Base-by-base conservation (phyloP, 2,797 vertebrate species). In the Danio albolineatus region DNA sequence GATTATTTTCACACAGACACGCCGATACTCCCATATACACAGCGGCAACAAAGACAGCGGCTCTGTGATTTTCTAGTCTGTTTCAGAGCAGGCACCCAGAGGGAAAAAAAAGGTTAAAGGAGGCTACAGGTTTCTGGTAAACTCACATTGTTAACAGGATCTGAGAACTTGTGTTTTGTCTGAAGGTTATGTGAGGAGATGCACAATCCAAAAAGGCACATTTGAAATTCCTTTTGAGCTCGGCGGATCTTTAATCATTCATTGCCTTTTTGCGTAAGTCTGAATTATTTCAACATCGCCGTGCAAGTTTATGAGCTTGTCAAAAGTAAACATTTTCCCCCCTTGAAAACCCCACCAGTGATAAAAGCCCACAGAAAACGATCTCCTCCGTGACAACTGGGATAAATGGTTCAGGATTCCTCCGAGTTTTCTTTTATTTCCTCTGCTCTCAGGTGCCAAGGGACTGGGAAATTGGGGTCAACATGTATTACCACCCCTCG, bases 391-490 rank as follows among this genome's bases (percentile, higher is more conserved):
- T 53, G 77, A 54, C 77, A 62, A 72, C 67, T 49, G 38, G 67
- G 48, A 79, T 79, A 72, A 79, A 79, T 79, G 19, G 56, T 62
- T 53, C 4, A 43, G 66, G 57, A 72, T 79, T 69, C 43, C n/a
- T 39, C 59, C 16, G 51, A 43, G 7, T 78, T 78, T 60, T 72
- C 67, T 72, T 61, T 79, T 79, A 71, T 79, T 79, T 79, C 66
- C 57, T 79, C 10, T 44, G n/a, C 44, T 53, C 38, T 70, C 43
- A 60, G 56, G 38, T 60, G 66, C 76, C 57, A 62, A 51, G 57
- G 67, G 67, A 79, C 46, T 60, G 10, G 77, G 57, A 79, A 71
- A 79, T 79, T 79, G 77, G 67, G 77, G 77, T 72, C 77, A 72
- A 43, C 67, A 43, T 78, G 76, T 80, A 83, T 78, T 73, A 53